Percentiles rank a stretch among this genome's conserved stretches.
Conservation (phyloP, 2,888 invertebrate species). For the Danaus chrysippus region DNA sequence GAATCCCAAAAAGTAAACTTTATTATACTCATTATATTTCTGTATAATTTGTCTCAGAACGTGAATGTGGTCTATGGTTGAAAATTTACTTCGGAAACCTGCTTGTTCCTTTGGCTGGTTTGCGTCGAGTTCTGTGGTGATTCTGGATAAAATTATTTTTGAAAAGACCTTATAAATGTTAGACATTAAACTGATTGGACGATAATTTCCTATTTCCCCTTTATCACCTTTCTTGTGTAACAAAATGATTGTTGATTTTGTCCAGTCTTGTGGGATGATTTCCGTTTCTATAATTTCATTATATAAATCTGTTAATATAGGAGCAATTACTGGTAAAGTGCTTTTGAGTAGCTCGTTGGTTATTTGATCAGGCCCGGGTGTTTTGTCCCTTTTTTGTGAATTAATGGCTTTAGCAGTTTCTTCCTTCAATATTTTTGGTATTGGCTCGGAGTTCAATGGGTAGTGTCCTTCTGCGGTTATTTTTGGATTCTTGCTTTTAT, state of each 20-base stretch:
- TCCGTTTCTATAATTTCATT: conserved; percentile 32
- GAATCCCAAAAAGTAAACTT: no score
- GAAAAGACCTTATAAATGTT: conserved; percentile 26
- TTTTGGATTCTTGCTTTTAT: conserved; percentile 13
- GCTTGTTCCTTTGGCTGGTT: conserved; percentile 30
- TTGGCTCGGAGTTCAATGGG: conserved; percentile 1
- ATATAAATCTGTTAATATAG: conserved; percentile 32
- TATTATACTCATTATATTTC: no score
- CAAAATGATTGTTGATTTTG: conserved; percentile 34
- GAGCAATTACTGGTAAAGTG: conserved; percentile 29
- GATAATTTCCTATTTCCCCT: conserved; percentile 10
- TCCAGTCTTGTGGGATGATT: conserved; percentile 34
- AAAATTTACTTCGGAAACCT: no score
- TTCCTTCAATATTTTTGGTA: conserved; percentile 29
- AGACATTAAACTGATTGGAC: conserved; percentile 21
- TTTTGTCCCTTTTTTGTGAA: conserved; percentile 35
- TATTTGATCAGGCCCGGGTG: conserved; percentile 34
- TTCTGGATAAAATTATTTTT: conserved; percentile 28
- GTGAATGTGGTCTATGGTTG: no score
- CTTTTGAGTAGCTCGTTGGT: conserved; percentile 34
- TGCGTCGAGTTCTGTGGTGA: conserved; percentile 17
- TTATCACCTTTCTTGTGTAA: conserved; percentile 23
- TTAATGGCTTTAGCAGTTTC: conserved; percentile 34
- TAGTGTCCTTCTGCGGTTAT: no score
- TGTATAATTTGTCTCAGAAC: no score